phyloP scores from a whole-genome alignment of 2,113 vertebrate species.

The Dicentrarchus labrax region DNA sequence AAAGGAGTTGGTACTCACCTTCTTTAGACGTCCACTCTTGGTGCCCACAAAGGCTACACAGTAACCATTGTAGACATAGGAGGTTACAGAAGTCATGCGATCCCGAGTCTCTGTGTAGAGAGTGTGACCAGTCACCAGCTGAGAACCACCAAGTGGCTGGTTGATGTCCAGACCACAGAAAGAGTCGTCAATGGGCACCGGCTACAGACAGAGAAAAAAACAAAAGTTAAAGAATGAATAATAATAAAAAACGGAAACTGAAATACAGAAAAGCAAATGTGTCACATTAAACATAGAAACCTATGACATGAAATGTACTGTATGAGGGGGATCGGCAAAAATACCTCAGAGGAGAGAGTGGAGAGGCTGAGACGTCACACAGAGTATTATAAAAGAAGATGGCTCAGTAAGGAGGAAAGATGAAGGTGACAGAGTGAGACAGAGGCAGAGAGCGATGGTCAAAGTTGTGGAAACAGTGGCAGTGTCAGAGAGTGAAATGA shows the following conservation, averaged over 20 bases:
- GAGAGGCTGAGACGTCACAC: constrained; percentile 2
- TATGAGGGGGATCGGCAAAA: background rate
- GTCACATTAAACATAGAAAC: constrained; percentile 30
- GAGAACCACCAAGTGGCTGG: constrained; percentile 95
- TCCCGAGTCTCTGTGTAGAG: constrained; percentile 94
- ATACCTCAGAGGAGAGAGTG: constrained; percentile 23
- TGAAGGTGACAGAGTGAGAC: constrained; percentile 52
- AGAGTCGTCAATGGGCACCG: constrained; percentile 97
- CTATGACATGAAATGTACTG: constrained; percentile 3
- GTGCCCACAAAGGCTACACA: constrained; percentile 98
- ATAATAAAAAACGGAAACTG: background rate
- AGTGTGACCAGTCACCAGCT: constrained; percentile 91
- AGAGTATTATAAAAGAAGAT: constrained; percentile 44
- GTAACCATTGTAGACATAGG: constrained; percentile 96
- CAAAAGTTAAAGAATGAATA: background rate
- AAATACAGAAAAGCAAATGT: constrained; percentile 16
- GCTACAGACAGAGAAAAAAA: constrained; percentile 79
- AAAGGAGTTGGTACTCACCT: constrained; percentile 85
- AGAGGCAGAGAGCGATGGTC: constrained; percentile 33
- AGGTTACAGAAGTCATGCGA: constrained; percentile 95
- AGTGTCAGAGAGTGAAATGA: constrained; percentile 36
- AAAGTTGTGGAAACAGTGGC: constrained; percentile 49
- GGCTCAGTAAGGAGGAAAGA: constrained; percentile 46
- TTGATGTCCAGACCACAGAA: constrained; percentile 99
- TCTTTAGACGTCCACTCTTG: constrained; percentile 95